These are phyloP conservation scores for Sisyra nigra DNA, from an alignment of 2,888 invertebrate genomes.

Conservation along the genomic window DNA sequence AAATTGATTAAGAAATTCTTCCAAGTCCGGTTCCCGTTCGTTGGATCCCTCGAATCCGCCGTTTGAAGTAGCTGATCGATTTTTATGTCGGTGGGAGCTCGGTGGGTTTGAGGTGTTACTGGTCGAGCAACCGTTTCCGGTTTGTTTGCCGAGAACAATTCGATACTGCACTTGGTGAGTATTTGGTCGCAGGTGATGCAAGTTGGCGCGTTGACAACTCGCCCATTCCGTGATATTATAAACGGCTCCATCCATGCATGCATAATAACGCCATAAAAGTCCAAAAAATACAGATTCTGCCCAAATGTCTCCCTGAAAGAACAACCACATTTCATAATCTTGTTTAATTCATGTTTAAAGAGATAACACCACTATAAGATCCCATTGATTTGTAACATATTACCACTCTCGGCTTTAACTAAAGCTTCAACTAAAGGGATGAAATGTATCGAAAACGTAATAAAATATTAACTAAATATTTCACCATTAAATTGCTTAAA, in stretches of 20 bases:
- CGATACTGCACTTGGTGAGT: conserved; percentile 83
- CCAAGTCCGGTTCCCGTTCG: conserved; percentile 59
- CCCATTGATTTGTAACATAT: too few relatives aligned
- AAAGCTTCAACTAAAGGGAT: too few relatives aligned
- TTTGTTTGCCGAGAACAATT: conserved; percentile 58
- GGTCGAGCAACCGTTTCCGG: conserved; percentile 22
- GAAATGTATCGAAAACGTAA: too few relatives aligned
- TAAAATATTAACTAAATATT: too few relatives aligned
- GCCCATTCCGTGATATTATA: conserved; percentile 98
- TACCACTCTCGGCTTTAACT: too few relatives aligned
- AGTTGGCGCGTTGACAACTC: conserved; percentile 69
- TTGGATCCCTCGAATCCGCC: conserved; percentile 22
- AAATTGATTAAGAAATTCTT: conserved; percentile 65
- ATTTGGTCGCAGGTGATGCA: conserved; percentile 74
- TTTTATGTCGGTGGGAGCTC: neutral
- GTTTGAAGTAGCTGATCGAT: too few relatives aligned
- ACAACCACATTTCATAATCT: conserved; percentile 1
- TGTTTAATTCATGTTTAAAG: too few relatives aligned
- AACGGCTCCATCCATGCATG: conserved; percentile 90
- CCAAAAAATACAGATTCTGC: conserved; percentile 83
- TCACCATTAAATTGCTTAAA: too few relatives aligned
- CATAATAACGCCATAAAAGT: conserved; percentile 85
- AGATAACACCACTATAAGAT: too few relatives aligned
- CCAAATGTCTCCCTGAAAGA: conserved; percentile 79
- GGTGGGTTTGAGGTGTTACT: neutral